Evolutionary conservation across 2,797 vertebrate genomes (phyloP).

Genomic region (Alcedo quadribrachys): DNA sequence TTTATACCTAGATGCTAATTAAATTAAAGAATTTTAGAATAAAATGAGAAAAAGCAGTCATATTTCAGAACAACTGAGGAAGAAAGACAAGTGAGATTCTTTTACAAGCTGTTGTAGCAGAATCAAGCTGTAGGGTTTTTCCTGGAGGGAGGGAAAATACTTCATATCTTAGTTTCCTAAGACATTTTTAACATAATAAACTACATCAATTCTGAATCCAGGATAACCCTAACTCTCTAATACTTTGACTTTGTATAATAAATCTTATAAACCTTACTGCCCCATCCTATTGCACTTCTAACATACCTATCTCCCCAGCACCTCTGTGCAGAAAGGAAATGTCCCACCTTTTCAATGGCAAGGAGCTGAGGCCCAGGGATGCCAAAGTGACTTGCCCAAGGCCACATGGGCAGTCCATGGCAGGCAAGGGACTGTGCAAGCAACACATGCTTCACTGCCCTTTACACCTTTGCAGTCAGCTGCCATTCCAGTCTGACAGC

Average conservation of each 20-base stretch:
- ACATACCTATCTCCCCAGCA: not conserved
- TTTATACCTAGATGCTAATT: not conserved
- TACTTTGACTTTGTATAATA: not conserved
- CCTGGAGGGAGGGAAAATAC: rapidly evolving
- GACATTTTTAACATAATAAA: not conserved
- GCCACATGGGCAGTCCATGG: rapidly evolving
- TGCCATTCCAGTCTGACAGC: not conserved
- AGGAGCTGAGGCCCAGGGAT: not conserved
- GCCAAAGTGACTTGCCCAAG: not conserved
- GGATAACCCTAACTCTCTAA: not conserved
- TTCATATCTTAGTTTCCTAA: not conserved
- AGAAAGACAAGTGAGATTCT: not conserved
- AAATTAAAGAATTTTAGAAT: not conserved
- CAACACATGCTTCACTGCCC: not conserved
- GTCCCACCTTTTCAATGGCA: not conserved
- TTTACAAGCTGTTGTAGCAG: not conserved
- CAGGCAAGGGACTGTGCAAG: not conserved
- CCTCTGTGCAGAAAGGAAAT: not conserved
- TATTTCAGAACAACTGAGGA: not conserved
- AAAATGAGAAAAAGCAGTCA: not conserved
- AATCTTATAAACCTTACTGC: not conserved
- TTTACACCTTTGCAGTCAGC: slow-evolving; percentile 6
- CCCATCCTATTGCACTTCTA: not conserved
- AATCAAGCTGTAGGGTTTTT: not conserved
- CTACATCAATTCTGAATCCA: not conserved